Conservation (phyloP, 2,888 invertebrate genomes). For the Drosophila lacicola region DNA sequence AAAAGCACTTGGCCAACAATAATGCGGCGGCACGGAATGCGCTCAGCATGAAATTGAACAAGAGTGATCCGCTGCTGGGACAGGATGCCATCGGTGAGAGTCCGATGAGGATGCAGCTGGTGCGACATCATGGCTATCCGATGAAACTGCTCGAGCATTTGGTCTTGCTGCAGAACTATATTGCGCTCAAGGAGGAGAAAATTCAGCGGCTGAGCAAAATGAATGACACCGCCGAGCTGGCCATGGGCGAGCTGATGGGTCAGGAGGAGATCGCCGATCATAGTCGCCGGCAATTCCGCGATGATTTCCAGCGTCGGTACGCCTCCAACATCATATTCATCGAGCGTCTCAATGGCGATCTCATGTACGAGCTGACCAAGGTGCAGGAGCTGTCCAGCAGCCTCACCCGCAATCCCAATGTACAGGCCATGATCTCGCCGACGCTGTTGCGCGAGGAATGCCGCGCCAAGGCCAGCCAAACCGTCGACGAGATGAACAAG, state of each 20-base stretch:
- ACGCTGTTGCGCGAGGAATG: conserved; percentile 95
- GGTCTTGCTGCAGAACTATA: conserved; percentile 93
- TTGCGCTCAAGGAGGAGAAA: conserved; percentile 92
- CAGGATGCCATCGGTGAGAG: conserved; percentile 84
- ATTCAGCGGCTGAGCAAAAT: conserved; percentile 92
- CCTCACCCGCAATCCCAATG: conserved; percentile 94
- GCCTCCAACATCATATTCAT: conserved; percentile 94
- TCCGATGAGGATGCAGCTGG: conserved; percentile 85
- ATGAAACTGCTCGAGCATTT: conserved; percentile 93
- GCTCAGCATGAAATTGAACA: conserved; percentile 83
- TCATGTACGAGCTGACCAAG: conserved; percentile 93
- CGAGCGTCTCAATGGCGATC: conserved; percentile 95
- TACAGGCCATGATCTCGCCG: conserved; percentile 94
- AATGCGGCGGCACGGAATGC: conserved; percentile 82
- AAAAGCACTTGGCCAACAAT: conserved; percentile 84
- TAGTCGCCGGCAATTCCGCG: conserved; percentile 68
- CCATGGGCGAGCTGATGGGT: conserved; percentile 72
- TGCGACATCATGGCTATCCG: conserved; percentile 91
- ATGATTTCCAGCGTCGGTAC: conserved; percentile 96
- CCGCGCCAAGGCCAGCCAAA: conserved; percentile 92
- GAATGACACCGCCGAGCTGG: conserved; percentile 96
- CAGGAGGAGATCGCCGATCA: conserved; percentile 44
- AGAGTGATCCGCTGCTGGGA: conserved; percentile 90
- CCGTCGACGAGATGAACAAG: conserved; percentile 91
- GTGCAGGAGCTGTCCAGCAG: conserved; percentile 94